phyloP scores from a whole-genome alignment of 2,113 vertebrate genomes.

The Podilymbus podiceps region DNA sequence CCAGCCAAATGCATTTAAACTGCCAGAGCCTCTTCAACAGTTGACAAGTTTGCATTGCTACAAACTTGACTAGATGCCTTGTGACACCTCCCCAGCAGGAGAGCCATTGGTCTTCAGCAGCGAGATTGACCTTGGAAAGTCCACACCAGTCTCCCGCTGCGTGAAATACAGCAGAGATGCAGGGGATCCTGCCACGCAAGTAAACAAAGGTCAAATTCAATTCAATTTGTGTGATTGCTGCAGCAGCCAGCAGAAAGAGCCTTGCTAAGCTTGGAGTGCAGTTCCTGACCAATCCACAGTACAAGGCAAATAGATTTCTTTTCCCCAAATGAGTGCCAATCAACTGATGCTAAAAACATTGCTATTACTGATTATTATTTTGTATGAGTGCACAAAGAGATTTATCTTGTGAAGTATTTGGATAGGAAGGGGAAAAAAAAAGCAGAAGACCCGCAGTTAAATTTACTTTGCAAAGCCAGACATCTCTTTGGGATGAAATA shows the following conservation, averaged over 20 bases:
- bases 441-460: background rate
- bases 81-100: conserved; percentile 35
- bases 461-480: background rate
- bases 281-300: rapidly evolving
- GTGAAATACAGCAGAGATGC: background rate
- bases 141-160: background rate
- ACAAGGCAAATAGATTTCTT: background rate
- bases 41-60: background rate
- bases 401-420: background rate
- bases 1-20: background rate
- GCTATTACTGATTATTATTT: background rate
- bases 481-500: background rate
- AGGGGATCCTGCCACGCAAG: background rate
- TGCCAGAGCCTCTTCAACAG: background rate
- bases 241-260: background rate
- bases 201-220: conserved; percentile 8
- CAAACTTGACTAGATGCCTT: background rate
- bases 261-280: background rate
- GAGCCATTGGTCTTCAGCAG: background rate
- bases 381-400: background rate
- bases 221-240: background rate
- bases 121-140: conserved; percentile 20
- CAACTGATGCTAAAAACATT: background rate
- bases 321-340: background rate
- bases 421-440: background rate